Evolutionary conservation across 2,113 vertebrate species (phyloP), one percentile per base, ranked within the genome.

Genomic region (Sitta europaea): DNA sequence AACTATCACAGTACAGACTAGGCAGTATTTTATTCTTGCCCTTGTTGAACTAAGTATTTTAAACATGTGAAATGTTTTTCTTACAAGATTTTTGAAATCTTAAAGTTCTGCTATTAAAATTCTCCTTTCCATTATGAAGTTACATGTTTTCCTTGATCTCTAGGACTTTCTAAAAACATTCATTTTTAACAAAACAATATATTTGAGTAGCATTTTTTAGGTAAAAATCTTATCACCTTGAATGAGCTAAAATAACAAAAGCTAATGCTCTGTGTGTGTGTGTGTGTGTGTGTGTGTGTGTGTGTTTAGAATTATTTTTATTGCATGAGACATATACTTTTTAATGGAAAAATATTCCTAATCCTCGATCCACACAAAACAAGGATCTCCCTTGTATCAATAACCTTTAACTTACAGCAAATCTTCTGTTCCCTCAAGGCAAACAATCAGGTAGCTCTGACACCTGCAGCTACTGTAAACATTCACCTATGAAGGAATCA

Each of bases 381-480:
- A 72, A 74, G 45, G 43, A 83, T 17, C 63, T 83, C 65, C 24
- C 62, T 86, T 80, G 5, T 48, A 68, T 76, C 33, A 68, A 28
- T 57, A 91, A 55, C 29, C 27, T 72, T 89, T 35, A 92, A 77
- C 36, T 77, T 77, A 43, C 19, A 92, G 27, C 58, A 91, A 87
- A 84, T 73, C 67, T 87, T 68, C 50, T 84, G 8, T 55, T 84
- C 68, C 80, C 76, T 74, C 59, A 40, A 73, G 84, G 68, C 90
- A 92, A 92, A 50, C 33, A 68, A 54, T 58, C 77, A 62, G n/a
- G 57, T 88, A 84, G 79, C 67, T 84, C 58, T 67, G 86, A 88
- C 62, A 93, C 82, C 70, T 82, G 53, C 78, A 90, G 67, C 74
- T 92, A 89, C 76, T 84, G 63, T 58, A 91, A 96, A 76, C 20